Evolutionary conservation across 2,113 vertebrate species (phyloP).

Genomic region (Patagioenas fasciata): DNA sequence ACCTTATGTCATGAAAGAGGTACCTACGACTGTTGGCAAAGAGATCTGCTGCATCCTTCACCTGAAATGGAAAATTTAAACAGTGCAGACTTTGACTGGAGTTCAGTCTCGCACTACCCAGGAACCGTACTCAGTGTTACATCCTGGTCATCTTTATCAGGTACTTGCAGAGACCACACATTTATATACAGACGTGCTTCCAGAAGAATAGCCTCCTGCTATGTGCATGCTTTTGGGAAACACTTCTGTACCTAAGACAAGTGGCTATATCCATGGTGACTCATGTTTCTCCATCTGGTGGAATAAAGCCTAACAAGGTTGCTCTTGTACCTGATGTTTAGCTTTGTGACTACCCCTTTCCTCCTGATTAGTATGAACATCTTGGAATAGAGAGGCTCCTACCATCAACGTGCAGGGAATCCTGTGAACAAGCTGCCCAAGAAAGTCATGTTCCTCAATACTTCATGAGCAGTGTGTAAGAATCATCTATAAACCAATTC

Average conservation of each 20-base stretch:
- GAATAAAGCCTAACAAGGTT: background rate
- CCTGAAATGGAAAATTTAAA: background rate
- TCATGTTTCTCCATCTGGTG: background rate
- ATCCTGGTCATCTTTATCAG: background rate
- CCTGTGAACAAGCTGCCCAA: background rate
- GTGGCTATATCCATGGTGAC: background rate
- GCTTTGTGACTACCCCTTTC: background rate
- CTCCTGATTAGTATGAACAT: background rate
- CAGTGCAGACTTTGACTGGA: background rate
- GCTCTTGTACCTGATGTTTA: background rate
- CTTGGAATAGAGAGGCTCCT: background rate
- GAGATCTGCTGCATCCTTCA: background rate
- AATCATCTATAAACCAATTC: background rate
- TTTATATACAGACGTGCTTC: background rate
- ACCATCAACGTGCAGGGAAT: background rate
- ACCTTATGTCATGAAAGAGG: background rate
- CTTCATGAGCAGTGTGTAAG: background rate
- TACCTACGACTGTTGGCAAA: background rate
- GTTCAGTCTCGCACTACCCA: background rate
- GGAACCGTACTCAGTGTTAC: background rate
- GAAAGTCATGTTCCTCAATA: background rate
- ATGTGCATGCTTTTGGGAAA: background rate
- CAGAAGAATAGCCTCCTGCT: background rate
- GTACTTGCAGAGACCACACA: background rate
- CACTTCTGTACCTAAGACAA: background rate